phyloP scores from a whole-genome alignment of 2,888 invertebrate species.

The Agrochola circellaris region DNA sequence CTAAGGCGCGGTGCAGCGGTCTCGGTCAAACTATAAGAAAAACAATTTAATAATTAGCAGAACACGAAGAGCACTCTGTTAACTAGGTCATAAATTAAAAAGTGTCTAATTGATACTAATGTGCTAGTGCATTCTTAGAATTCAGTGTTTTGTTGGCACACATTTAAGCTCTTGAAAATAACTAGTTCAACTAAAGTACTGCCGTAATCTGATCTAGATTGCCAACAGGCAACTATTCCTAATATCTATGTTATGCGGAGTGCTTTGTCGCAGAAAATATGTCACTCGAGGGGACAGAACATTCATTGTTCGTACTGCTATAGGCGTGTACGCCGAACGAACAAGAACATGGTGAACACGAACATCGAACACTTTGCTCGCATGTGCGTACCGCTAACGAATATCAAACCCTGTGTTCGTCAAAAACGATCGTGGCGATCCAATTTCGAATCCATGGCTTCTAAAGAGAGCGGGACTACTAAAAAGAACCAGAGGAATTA shows the following conservation, averaged over 20 bases:
- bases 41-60: constrained; percentile 3
- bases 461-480: too few species aligned
- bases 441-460: too few species aligned
- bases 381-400: too few species aligned
- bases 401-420: too few species aligned
- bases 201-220: constrained; percentile 49
- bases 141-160: constrained; percentile 55
- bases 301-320: background rate
- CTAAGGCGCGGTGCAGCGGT: too few species aligned
- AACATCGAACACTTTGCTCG: too few species aligned
- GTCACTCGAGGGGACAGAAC: background rate
- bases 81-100: constrained; percentile 30
- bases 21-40: too few species aligned
- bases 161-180: constrained; percentile 39
- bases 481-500: background rate
- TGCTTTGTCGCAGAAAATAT: constrained; percentile 31
- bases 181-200: constrained; percentile 30
- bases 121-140: constrained; percentile 40
- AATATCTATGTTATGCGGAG: constrained; percentile 8
- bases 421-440: too few species aligned
- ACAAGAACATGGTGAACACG: too few species aligned
- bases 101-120: constrained; percentile 40
- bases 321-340: too few species aligned
- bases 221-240: constrained; percentile 14
- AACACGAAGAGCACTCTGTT: constrained; percentile 4